Percentiles rank a stretch among this genome's conserved stretches.
These are phyloP conservation scores for Betta splendens DNA, from an alignment of 2,797 vertebrate species.

Conservation along the genomic window DNA sequence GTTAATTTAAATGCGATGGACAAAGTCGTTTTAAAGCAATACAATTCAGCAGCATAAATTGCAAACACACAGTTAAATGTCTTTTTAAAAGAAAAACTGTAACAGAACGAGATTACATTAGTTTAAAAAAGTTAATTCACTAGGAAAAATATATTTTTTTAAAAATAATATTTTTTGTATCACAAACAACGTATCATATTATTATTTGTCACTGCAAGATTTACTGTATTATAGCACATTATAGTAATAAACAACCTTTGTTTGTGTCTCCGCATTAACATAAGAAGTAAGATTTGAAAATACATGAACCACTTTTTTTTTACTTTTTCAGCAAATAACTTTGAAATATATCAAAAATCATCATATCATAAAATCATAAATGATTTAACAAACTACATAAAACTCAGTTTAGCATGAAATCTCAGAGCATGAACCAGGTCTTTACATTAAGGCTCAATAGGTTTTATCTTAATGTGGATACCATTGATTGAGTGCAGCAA, in stretches of 20 bases:
- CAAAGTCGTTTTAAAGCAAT: too few relatives aligned
- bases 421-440: background rate
- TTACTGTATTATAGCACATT: too few relatives aligned
- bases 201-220: too few relatives aligned
- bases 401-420: background rate
- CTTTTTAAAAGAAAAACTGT: background rate
- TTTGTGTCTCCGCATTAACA: too few relatives aligned
- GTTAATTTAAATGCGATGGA: too few relatives aligned
- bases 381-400: background rate
- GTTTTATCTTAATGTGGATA: conserved; percentile 82
- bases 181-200: too few relatives aligned
- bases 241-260: too few relatives aligned
- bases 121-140: too few relatives aligned
- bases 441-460: background rate
- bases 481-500: conserved; percentile 86
- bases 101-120: background rate
- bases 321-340: background rate
- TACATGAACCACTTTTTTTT: too few relatives aligned
- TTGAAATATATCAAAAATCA: background rate
- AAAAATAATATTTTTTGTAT: too few relatives aligned
- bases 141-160: too few relatives aligned
- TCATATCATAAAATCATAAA: background rate
- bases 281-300: too few relatives aligned
- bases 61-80: background rate
- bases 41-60: background rate